These are phyloP conservation scores for Microtus montanus DNA, from an alignment of 2,113 vertebrate species.

Conservation along the genomic window DNA sequence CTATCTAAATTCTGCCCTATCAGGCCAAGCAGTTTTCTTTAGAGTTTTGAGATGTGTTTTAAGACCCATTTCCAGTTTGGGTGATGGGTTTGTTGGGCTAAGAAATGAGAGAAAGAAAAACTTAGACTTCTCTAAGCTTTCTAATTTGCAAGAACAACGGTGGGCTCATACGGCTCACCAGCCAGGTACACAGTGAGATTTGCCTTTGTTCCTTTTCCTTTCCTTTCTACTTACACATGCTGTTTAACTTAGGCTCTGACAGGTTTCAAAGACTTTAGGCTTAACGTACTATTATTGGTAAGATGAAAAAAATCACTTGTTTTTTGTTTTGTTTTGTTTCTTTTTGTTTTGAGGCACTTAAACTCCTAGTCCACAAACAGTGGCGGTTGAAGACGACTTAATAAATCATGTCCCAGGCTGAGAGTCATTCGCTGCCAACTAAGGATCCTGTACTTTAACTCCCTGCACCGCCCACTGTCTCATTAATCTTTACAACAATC, in stretches of 20 bases:
- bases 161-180: background rate
- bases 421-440: conserved; percentile 1
- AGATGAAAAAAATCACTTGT: conserved; percentile 41
- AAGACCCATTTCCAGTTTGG: conserved; percentile 1
- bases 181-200: background rate
- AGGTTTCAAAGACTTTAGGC: conserved; percentile 1
- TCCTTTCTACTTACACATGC: background rate
- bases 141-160: background rate
- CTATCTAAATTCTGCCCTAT: too few relatives aligned
- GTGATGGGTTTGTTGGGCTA: background rate
- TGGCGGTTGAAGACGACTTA: background rate
- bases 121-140: background rate
- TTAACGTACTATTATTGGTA: background rate
- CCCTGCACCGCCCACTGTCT: background rate
- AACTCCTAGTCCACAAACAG: background rate
- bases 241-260: background rate
- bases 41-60: background rate
- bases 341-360: background rate
- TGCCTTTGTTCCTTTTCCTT: background rate
- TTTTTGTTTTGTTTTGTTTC: background rate
- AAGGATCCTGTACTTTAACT: background rate
- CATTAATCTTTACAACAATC: background rate
- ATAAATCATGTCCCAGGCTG: background rate
- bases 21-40: too few relatives aligned
- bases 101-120: background rate